Evolutionary conservation across 1,140 invertebrate genomes (phyloP), one percentile per base, ranked within the genome.

Genomic region (Zelostemma sp.): DNA sequence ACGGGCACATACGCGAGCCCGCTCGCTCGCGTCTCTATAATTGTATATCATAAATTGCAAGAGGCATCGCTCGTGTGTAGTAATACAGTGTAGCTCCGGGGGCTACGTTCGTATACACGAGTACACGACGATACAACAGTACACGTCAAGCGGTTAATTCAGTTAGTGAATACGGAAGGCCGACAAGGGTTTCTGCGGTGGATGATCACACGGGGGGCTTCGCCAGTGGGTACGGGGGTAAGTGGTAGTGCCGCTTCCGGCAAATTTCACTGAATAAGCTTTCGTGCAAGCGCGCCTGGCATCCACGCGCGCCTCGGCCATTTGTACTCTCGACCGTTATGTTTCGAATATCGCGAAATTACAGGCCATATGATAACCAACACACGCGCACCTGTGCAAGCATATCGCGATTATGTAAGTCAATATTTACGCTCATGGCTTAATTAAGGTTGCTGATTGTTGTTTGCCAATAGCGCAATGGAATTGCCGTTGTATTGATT

Each of bases 101-200:
- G 67, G 67, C 53, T 48, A 51, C 57, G 61, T 31, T 59, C 51
- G 33, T 17, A 38, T 55, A 25, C 19, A 47, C 43, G n/a, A 40
- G 49, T 43, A 15, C 19, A 35, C 68, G 33, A 35, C 62, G 55
- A 60, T 59, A 56, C 47, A 67, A 64, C 62, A 59, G 68, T 58
- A 28, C 43, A 60, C 59, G 64, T 55, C 14, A 43, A 18, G 55
- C 63, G 63, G 68, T 66, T 72, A 67, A 72, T 72, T 67, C 68
- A 63, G 68, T 67, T 65, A 61, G 68, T 53, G 62, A 62, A 70
- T 70, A 70, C 61, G 62, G 51, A 58, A 61, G 55, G 53, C 59
- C 41, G 65, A 21, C 35, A 15, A 28, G 40, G 35, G 40, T 40
- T 53, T 53, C 49, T 40, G 49, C 49, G 49, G 49, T 53, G 35